phyloP scores from a whole-genome alignment of 2,797 vertebrate genomes.

The Onychomys leucogaster region DNA sequence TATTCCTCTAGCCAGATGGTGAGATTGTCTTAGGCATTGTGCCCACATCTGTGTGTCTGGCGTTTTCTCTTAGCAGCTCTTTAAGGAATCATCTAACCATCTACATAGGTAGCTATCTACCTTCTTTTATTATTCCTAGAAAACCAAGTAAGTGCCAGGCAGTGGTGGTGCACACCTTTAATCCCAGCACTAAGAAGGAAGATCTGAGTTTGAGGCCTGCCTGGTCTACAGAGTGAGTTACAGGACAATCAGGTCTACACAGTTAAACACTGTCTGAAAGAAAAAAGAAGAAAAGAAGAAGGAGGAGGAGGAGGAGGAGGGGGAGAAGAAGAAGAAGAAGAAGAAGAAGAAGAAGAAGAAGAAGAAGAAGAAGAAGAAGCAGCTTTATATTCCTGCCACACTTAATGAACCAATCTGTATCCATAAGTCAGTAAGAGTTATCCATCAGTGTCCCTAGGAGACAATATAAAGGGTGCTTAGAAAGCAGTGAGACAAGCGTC shows the following conservation, averaged over 20 bases:
- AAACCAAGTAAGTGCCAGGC: not conserved
- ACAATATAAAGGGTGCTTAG: not conserved
- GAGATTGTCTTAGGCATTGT: too few species aligned
- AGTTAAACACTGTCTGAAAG: not conserved
- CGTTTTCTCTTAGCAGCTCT: too few species aligned
- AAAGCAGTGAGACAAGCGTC: not conserved
- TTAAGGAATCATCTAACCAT: too few species aligned
- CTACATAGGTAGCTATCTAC: too few species aligned
- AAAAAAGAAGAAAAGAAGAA: too few species aligned
- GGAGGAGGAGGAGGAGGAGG: not conserved
- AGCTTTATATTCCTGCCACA: not conserved
- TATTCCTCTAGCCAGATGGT: not conserved
- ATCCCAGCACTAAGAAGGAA: too few species aligned
- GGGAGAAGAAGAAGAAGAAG: not conserved
- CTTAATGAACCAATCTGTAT: not conserved
- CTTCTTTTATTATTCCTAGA: not conserved
- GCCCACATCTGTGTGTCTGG: too few species aligned
- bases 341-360: fast-evolving
- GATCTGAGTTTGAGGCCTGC: not conserved
- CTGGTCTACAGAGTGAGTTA: not conserved
- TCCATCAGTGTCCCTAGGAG: not conserved
- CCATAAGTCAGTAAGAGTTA: not conserved
- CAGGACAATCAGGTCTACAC: not conserved
- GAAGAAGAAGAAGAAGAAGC: not conserved
- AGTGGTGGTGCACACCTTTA: not conserved